Conservation (phyloP, 2,888 invertebrate genomes). For the Erebia ligea region DNA sequence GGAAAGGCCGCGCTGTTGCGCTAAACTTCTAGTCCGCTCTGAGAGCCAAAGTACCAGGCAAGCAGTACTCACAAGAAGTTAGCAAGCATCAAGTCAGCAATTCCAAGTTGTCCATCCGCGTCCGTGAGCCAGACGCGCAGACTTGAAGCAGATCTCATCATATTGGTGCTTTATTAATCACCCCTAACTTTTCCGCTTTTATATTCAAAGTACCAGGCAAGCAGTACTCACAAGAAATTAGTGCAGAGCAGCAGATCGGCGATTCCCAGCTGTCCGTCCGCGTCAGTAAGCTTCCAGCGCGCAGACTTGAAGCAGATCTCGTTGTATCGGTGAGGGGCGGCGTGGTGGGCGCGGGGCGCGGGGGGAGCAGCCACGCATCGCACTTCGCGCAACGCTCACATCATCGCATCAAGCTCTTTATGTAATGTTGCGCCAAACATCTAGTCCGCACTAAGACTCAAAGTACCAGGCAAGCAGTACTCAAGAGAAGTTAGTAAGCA, state of each 20-base stretch:
- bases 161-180: too few relatives aligned
- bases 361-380: conserved; percentile 85
- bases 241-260: conserved; percentile 95
- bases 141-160: too few relatives aligned
- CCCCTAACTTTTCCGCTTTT: background rate
- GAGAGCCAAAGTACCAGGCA: background rate
- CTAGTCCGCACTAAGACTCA: background rate
- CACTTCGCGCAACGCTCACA: conserved; percentile 93
- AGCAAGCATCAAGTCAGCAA: background rate
- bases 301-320: conserved; percentile 99
- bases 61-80: background rate
- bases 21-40: too few relatives aligned
- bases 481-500: background rate
- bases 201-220: background rate
- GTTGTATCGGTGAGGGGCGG: conserved; percentile 88
- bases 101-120: background rate
- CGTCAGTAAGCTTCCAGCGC: conserved; percentile 98
- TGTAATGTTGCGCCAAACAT: background rate
- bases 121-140: too few relatives aligned
- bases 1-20: too few relatives aligned
- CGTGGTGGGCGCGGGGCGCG: conserved; percentile 85
- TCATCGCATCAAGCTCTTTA: conserved; percentile 97
- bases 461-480: background rate
- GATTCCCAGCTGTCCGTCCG: conserved; percentile 98
- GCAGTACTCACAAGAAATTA: background rate